Percentiles rank a stretch among this genome's conserved stretches.
These are phyloP conservation scores for Lycia hirtaria DNA, from an alignment of 2,888 invertebrate species.

Conservation along the genomic window DNA sequence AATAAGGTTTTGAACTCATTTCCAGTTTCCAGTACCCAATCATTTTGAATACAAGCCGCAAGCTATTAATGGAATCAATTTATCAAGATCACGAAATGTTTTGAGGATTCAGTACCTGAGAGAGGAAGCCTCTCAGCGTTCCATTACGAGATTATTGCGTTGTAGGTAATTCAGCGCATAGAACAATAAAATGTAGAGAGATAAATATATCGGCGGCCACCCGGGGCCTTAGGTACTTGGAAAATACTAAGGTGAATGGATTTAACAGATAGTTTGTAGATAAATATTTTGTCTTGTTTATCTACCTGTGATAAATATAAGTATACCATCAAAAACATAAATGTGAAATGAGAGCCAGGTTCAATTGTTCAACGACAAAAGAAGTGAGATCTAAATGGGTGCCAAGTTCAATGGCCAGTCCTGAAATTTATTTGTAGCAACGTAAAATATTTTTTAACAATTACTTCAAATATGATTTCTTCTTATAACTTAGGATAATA, in stretches of 20 bases:
- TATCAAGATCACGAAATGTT: constrained; percentile 50
- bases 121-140: constrained; percentile 32
- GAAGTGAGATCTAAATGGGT: too few species aligned
- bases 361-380: too few species aligned
- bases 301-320: background rate
- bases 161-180: constrained; percentile 46
- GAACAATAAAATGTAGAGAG: constrained; percentile 15
- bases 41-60: constrained; percentile 32
- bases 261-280: background rate
- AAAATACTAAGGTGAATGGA: background rate
- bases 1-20: constrained; percentile 16
- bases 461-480: too few species aligned
- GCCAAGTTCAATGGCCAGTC: too few species aligned
- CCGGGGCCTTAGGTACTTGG: constrained; percentile 5
- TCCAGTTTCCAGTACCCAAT: constrained; percentile 4
- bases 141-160: constrained; percentile 56
- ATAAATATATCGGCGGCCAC: background rate
- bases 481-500: too few species aligned
- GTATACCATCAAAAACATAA: too few species aligned
- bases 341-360: too few species aligned
- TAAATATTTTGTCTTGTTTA: background rate
- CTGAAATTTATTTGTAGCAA: too few species aligned
- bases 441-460: too few species aligned
- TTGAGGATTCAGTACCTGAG: constrained; percentile 20
- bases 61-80: constrained; percentile 53